These are phyloP conservation scores for Malurus splendens DNA, from an alignment of 2,797 vertebrate species.

Conservation along the genomic window DNA sequence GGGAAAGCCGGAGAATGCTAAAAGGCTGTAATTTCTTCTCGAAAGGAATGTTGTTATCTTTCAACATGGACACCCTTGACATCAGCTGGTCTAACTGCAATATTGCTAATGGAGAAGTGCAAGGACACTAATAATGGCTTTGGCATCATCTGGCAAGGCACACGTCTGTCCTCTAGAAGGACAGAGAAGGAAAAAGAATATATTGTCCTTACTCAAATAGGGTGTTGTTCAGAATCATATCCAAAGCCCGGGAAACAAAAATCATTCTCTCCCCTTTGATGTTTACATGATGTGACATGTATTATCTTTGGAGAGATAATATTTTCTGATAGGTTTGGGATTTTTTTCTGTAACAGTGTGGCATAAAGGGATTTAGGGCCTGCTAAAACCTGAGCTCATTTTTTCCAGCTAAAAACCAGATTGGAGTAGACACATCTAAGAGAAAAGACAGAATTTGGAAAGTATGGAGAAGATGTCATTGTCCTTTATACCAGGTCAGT, in stretches of 20 bases:
- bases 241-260: neutral
- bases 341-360: neutral
- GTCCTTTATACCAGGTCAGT: neutral
- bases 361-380: neutral
- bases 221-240: neutral
- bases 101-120: neutral
- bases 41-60: neutral
- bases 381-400: neutral
- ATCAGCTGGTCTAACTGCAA: slow-evolving; percentile 10
- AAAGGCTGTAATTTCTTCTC: neutral
- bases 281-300: neutral
- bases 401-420: neutral
- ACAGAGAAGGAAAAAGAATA: neutral
- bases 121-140: slow-evolving; percentile 5
- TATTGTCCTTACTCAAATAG: neutral
- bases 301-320: neutral
- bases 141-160: neutral
- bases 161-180: neutral
- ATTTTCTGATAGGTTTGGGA: neutral
- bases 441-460: neutral
- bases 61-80: neutral
- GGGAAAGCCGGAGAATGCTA: neutral
- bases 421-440: neutral
- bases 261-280: neutral
- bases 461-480: neutral